A percentile compares a stretch with the other conserved stretches of the same genome.
phyloP scores from a whole-genome alignment of 53 echinoderm and acorn worm species.

The Luidia sarsii region DNA sequence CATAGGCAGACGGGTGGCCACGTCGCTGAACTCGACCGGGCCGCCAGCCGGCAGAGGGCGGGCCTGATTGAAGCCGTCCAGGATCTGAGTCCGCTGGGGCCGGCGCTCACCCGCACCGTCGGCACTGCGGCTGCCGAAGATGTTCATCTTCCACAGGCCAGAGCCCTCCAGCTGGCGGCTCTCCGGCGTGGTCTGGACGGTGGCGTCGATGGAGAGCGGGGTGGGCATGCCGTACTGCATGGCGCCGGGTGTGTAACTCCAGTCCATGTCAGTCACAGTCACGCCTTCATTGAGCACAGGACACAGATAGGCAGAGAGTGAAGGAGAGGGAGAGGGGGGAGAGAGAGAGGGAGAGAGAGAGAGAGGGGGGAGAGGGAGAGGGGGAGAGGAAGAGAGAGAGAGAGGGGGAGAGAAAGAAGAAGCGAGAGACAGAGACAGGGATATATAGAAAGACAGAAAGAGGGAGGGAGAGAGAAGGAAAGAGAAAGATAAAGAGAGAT shows the following conservation, averaged over 20 bases:
- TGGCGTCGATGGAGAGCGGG: slow-evolving; percentile 66
- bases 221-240: slow-evolving; percentile 69
- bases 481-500: too few relatives aligned
- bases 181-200: slow-evolving; percentile 64
- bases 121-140: slow-evolving; percentile 71
- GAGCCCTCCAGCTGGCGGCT: slow-evolving; percentile 71
- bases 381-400: too few relatives aligned
- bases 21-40: slow-evolving; percentile 67
- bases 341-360: too few relatives aligned
- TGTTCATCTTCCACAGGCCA: slow-evolving; percentile 82
- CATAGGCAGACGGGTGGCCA: slow-evolving; percentile 66
- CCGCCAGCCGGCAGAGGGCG: slow-evolving; percentile 69
- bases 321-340: background rate
- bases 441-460: too few relatives aligned
- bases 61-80: slow-evolving; percentile 71
- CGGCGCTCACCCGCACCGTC: slow-evolving; percentile 68
- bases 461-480: too few relatives aligned
- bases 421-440: too few relatives aligned
- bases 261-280: slow-evolving; percentile 65
- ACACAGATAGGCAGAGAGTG: too few relatives aligned
- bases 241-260: slow-evolving; percentile 60
- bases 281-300: slow-evolving; percentile 24
- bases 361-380: too few relatives aligned
- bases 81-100: slow-evolving; percentile 64
- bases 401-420: too few relatives aligned